A percentile compares a stretch with the other conserved stretches of the same genome.
Evolutionary conservation across 2,888 invertebrate species (phyloP).

Genomic region (Caprella mutica): DNA sequence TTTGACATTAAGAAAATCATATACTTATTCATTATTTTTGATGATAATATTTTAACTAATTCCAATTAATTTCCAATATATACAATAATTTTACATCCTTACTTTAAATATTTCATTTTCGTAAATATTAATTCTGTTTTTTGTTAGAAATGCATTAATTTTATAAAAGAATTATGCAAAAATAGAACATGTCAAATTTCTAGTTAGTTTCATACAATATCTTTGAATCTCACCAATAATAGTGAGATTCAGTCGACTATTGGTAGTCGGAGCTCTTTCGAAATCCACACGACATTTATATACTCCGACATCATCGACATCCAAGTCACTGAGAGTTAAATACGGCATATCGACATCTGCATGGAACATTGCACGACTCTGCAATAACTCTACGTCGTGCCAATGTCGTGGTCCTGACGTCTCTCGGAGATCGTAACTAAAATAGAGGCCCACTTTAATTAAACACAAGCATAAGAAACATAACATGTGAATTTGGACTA

Average conservation of each 20-base stretch:
- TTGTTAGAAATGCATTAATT: neutral
- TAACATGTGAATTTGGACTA: too few species aligned
- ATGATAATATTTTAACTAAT: too few species aligned
- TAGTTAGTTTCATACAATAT: neutral
- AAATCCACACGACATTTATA: conserved; percentile 30
- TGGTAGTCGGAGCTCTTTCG: conserved; percentile 21
- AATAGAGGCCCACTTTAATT: neutral
- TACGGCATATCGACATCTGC: conserved; percentile 13
- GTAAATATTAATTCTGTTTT: neutral
- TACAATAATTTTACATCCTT: too few species aligned
- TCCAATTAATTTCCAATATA: too few species aligned
- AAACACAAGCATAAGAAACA: too few species aligned
- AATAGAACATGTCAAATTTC: too few species aligned
- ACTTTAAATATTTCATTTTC: neutral
- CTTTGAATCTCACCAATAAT: conserved; percentile 19
- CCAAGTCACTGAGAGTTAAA: conserved; percentile 16
- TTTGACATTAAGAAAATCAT: too few species aligned
- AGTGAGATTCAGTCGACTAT: conserved; percentile 26
- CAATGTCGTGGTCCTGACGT: conserved; percentile 27
- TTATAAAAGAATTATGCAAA: too few species aligned
- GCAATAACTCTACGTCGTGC: conserved; percentile 28
- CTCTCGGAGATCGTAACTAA: conserved; percentile 29
- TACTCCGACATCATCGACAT: conserved; percentile 12
- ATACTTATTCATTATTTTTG: too few species aligned
- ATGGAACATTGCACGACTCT: conserved; percentile 22